Base-by-base conservation (phyloP, 2,888 invertebrate species). In the Cryptocephalus primarius region DNA sequence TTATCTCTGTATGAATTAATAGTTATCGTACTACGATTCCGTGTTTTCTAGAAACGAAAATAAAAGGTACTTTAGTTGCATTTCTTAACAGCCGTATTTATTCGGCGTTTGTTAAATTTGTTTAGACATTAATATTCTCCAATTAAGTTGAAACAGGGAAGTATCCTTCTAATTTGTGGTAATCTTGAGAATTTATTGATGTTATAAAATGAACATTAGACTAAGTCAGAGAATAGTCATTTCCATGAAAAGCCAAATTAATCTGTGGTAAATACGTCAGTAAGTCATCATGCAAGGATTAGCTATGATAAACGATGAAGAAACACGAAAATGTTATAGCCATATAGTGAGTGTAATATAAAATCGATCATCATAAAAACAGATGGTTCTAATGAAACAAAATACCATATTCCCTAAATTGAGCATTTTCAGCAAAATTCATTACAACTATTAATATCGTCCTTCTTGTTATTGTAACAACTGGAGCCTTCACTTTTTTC, bases 181-280 rank as follows among this genome's bases (percentile, higher is more conserved):
- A 11, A 36, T 36, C 36, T 36, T 12, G 12, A 36, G 12, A 36
- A 36, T 36, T 36, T 36, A 36, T 36, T 36, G 36, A 36, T 12
- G 36, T 36, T 36, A 36, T 36, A 36, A 36, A 36, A 36, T n/a
- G 36, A 36, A 36, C 12, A 36, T 36, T 36, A 36, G 36, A 11
- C n/a, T 11, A 36, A 36, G 36, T 12, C 36, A 36, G 11, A 36
- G 36, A 36, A 36, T 12, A n/a, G 12, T 36, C 36, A 36, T 36
- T 36, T 36, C 36, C 36, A 36, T 36, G 12, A 36, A 36, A 36
- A 36, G 36, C 36, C 36, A 36, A 36, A 36, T 36, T 36, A 36
- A 39, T 44, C 44, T 38, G 13, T 44, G 44, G 39, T 36, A 44
- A 32, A 44, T 39, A 44, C 32, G 44, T 36, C 39, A 44, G 44